Conservation (phyloP, 2,797 vertebrate genomes). For the Crocodylus rhombifer region DNA sequence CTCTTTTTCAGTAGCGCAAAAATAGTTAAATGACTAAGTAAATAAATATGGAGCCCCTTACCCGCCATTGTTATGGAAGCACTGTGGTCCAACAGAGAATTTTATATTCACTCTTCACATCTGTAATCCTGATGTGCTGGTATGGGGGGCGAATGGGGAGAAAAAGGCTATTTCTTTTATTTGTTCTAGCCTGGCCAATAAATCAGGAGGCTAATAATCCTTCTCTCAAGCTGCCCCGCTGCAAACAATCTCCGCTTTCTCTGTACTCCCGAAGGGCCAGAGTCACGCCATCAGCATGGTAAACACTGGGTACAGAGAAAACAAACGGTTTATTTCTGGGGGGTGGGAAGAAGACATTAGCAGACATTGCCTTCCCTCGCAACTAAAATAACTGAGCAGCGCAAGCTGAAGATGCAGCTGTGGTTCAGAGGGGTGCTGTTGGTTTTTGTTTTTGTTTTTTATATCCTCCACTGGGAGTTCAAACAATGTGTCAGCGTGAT, state of each 20-base stretch:
- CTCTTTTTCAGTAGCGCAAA: constrained; percentile 66
- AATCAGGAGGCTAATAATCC: constrained; percentile 47
- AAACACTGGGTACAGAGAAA: constrained; percentile 17
- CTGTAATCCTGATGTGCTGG: constrained; percentile 58
- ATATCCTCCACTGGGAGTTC: constrained; percentile 66
- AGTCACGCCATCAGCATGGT: rapidly evolving
- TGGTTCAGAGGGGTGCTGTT: constrained; percentile 54
- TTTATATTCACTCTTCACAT: constrained; percentile 54
- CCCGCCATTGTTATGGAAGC: constrained; percentile 67
- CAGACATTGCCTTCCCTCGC: background rate
- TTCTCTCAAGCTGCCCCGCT: constrained; percentile 18
- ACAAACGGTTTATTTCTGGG: constrained; percentile 20
- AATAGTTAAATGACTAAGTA: constrained; percentile 62
- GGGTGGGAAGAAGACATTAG: constrained; percentile 5
- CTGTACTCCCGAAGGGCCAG: background rate
- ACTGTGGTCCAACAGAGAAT: constrained; percentile 49
- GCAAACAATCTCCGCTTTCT: constrained; percentile 22
- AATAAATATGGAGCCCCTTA: constrained; percentile 71
- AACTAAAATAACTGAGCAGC: constrained; percentile 45
- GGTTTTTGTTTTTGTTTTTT: constrained; percentile 62
- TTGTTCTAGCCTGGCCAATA: background rate
- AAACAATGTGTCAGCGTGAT: constrained; percentile 41
- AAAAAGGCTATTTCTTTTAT: constrained; percentile 1
- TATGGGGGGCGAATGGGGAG: background rate
- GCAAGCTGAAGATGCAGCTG: constrained; percentile 59